phyloP scores from a whole-genome alignment of 2,888 invertebrate genomes.

The Prostheceraeus crozeri region DNA sequence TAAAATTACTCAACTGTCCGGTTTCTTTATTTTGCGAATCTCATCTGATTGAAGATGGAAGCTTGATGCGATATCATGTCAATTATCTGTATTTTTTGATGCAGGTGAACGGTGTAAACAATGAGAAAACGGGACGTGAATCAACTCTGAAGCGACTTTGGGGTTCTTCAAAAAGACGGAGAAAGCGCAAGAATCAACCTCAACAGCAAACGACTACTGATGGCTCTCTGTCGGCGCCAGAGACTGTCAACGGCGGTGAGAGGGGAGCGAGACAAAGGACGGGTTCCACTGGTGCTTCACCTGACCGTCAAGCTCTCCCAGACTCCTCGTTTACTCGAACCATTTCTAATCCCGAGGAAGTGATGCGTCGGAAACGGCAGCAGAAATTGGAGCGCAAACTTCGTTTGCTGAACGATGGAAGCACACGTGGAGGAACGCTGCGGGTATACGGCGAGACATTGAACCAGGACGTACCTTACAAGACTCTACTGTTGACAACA shows the following conservation, averaged over 20 bases:
- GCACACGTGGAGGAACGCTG: slow-evolving; percentile 51
- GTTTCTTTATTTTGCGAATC: too few species aligned
- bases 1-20: too few species aligned
- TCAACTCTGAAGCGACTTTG: too few species aligned
- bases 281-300: neutral
- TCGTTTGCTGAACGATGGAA: slow-evolving; percentile 71
- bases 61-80: too few species aligned
- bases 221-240: too few species aligned
- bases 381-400: slow-evolving; percentile 84
- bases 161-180: neutral
- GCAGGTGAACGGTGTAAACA: too few species aligned
- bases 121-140: too few species aligned
- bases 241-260: neutral
- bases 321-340: slow-evolving; percentile 89
- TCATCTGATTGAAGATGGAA: too few species aligned
- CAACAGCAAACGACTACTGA: too few species aligned
- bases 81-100: too few species aligned
- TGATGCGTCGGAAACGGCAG: slow-evolving; percentile 84
- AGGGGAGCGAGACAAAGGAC: neutral
- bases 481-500: slow-evolving; percentile 80
- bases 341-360: slow-evolving; percentile 94
- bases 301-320: too few species aligned
- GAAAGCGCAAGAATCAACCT: neutral
- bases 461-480: slow-evolving; percentile 88
- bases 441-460: slow-evolving; percentile 83